Conservation (phyloP, 2,113 vertebrate genomes). For the Gracilinanus agilis region DNA sequence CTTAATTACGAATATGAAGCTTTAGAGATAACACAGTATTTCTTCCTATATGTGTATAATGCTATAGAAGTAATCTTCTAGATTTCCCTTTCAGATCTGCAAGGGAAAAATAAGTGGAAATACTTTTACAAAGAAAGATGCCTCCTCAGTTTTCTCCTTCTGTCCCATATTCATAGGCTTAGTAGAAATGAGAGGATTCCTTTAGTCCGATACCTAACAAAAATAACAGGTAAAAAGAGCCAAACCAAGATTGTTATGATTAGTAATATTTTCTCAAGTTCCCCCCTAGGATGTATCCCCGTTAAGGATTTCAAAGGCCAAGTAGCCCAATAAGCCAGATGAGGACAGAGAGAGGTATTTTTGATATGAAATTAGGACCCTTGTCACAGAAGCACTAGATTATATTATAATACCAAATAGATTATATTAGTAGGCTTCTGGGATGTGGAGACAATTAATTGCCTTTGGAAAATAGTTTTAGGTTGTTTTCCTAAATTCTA, state of each 20-base stretch:
- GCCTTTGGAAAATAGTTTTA: conserved; percentile 2
- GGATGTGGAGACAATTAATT: background rate
- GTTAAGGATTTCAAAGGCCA: background rate
- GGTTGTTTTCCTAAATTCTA: conserved; percentile 15
- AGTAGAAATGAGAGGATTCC: background rate
- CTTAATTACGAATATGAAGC: background rate
- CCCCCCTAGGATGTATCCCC: background rate
- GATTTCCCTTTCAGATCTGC: background rate
- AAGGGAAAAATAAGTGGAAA: background rate
- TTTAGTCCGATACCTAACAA: background rate
- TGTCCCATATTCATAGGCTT: background rate
- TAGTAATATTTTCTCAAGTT: background rate
- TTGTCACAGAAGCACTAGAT: background rate
- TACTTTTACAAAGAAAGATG: background rate
- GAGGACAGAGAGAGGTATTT: background rate
- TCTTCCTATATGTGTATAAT: background rate
- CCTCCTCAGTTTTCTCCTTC: background rate
- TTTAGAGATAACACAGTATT: background rate
- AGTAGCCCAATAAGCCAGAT: background rate
- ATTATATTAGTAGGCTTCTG: background rate
- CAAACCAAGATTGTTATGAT: background rate
- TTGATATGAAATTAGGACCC: background rate
- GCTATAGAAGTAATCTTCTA: background rate
- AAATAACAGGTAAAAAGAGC: background rate
- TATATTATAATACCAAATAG: no score